Conservation (phyloP, 2,888 invertebrate species). For the Dioctria linearis region DNA sequence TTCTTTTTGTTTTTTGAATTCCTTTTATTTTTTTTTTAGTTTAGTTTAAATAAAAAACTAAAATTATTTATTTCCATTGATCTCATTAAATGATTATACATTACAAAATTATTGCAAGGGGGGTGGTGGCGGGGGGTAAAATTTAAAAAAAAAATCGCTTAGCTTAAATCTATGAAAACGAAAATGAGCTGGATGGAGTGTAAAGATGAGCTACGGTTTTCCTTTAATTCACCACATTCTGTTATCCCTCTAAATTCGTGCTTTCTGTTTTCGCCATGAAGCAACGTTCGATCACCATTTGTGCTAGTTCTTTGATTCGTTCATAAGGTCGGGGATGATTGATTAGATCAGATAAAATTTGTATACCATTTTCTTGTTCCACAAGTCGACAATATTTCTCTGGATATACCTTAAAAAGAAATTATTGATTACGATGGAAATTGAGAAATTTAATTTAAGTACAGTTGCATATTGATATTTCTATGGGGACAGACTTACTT, state of each 20-base stretch:
- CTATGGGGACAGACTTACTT: constrained; percentile 60
- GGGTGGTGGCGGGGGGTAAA: neutral
- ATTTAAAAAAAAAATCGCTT: constrained; percentile 34
- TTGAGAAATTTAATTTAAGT: constrained; percentile 51
- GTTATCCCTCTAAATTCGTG: constrained; percentile 67
- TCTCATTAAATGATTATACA: constrained; percentile 13
- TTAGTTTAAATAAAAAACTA: constrained; percentile 39
- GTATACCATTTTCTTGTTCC: constrained; percentile 87
- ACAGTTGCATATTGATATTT: neutral
- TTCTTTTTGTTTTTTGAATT: too few relatives aligned
- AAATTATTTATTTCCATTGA: constrained; percentile 16
- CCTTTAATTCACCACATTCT: constrained; percentile 13
- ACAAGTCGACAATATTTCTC: constrained; percentile 93
- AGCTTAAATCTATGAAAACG: constrained; percentile 27
- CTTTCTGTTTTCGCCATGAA: constrained; percentile 62
- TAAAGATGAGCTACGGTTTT: constrained; percentile 8
- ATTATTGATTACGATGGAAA: constrained; percentile 61
- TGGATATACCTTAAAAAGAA: constrained; percentile 75
- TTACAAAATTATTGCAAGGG: constrained; percentile 12
- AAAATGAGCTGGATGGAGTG: constrained; percentile 44
- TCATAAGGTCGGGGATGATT: constrained; percentile 76
- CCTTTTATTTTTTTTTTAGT: constrained; percentile 16
- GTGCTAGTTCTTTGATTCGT: constrained; percentile 80
- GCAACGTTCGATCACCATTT: constrained; percentile 80
- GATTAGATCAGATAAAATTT: constrained; percentile 79